phyloP scores from a whole-genome alignment of 37 sponge, comb jelly and placozoan species.

The Halichondria panicea region DNA sequence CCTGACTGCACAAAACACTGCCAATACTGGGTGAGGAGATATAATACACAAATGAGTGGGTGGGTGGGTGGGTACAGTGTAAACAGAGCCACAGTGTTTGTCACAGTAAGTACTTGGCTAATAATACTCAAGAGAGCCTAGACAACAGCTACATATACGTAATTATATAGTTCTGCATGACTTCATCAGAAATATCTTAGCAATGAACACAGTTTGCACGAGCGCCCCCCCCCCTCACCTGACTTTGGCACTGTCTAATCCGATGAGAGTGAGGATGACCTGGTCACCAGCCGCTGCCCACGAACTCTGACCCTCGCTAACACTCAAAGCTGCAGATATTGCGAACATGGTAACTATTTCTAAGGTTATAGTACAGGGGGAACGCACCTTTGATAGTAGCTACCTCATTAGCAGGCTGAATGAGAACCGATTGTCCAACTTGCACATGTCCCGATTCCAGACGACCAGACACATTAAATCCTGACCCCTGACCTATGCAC shows the following conservation, averaged over 20 bases:
- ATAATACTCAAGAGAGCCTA: no score
- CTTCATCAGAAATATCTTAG: no score
- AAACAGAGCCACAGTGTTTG: no score
- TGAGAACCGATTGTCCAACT: conserved; percentile 58
- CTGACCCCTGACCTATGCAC: conserved; percentile 64
- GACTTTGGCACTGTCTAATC: conserved; percentile 67
- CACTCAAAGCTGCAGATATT: conserved; percentile 36
- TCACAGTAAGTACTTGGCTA: no score
- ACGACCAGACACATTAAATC: conserved; percentile 63
- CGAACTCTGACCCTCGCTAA: conserved; percentile 36
- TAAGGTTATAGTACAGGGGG: neutral
- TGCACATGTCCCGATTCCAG: conserved; percentile 78
- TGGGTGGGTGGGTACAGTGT: no score
- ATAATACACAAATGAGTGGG: no score
- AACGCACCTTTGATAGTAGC: conserved; percentile 71
- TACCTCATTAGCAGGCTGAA: conserved; percentile 64
- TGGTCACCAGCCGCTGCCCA: conserved; percentile 92
- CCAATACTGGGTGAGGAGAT: conserved; percentile 67
- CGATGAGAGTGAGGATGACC: conserved; percentile 56
- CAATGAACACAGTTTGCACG: no score
- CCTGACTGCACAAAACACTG: conserved; percentile 79
- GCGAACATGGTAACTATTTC: neutral
- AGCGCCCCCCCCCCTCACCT: no score
- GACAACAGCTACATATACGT: no score
- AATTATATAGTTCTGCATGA: no score